Base-by-base conservation (phyloP, 2,797 vertebrate species). In the Crocidura indochinensis region DNA sequence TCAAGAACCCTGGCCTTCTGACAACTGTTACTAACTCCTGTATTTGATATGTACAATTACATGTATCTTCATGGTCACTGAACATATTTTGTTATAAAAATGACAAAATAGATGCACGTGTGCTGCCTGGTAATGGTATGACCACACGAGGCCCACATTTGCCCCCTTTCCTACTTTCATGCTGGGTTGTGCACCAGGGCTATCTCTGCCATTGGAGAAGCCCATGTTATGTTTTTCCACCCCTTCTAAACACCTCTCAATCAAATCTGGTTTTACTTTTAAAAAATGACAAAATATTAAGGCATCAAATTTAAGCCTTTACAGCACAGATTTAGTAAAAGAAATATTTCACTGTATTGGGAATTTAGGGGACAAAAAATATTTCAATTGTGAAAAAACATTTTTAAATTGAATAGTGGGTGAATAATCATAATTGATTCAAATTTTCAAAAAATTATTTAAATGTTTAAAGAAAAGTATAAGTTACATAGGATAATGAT, bases 231-330 rank as follows among this genome's bases (percentile, higher is more conserved):
- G 38, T 38, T 38, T 38, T 38, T 38, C 38, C 38, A 38, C 38
- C 38, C 38, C 38, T 38, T 38, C 38, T 38, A 38, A 38, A 2
- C 38, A 38, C 38, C 38, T 38, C 38, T 38, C 38, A 38, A 38
- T 38, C 38, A 38, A 38, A 38, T 38, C 38, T 38, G 38, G 2
- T 38, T 38, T 38, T 38, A 38, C 38, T 38, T 38, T 38, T 2
- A 38, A 93, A 74, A 67, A 84, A 89, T 92, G 78, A 60, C 15
- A 74, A 93, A 69, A 53, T 72, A 81, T 81, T 87, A 89, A 85
- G 65, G 47, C 53, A 60, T 49, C 27, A 1, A 31, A 6, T 51
- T 73, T 26, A 62, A 72, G 65, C 6, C 14, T 86, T 62, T 67
- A n/a, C 27, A 62, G n/a, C 38, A 44, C 0, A 72, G 46, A 78